Evolutionary conservation across 2,888 invertebrate species (phyloP).

Genomic region (Stenodema calcarata): DNA sequence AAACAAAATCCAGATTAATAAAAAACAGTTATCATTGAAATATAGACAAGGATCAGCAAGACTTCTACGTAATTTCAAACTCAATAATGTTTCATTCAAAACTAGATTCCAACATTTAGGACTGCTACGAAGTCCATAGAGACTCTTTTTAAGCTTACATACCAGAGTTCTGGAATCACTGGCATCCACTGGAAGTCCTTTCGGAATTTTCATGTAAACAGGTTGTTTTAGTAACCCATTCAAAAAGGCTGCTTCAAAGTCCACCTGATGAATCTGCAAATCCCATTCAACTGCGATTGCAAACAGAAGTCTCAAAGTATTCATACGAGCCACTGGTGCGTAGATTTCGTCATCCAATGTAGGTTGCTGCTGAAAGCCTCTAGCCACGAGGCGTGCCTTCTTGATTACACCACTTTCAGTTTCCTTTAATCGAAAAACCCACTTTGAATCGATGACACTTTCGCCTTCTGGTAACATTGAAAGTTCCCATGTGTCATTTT

Average conservation of each 20-base stretch:
- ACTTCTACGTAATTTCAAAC: slow-evolving; percentile 4
- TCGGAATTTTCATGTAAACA: slow-evolving; percentile 17
- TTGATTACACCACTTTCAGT: too few relatives aligned
- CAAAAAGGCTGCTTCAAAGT: slow-evolving; percentile 21
- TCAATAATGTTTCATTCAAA: neutral
- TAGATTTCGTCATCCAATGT: neutral
- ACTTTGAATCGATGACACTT: neutral
- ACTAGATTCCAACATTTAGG: slow-evolving; percentile 30
- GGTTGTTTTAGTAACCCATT: neutral
- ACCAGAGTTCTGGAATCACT: neutral
- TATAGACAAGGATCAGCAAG: neutral
- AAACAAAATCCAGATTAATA: slow-evolving; percentile 20
- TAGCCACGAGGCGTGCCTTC: neutral
- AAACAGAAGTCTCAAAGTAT: too few relatives aligned
- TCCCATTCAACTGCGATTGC: neutral
- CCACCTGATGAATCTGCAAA: slow-evolving; percentile 2
- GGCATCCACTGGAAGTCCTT: neutral
- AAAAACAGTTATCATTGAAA: neutral
- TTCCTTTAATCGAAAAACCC: neutral
- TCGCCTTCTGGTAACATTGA: neutral
- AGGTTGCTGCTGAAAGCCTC: neutral
- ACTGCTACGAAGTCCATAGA: slow-evolving; percentile 20
- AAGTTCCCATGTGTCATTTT: slow-evolving; percentile 5
- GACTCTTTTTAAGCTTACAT: neutral
- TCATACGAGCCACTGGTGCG: too few relatives aligned